Evolutionary conservation across 53 echinoderm and acorn worm species (phyloP).

Genomic region (Glandiceps talaboti): DNA sequence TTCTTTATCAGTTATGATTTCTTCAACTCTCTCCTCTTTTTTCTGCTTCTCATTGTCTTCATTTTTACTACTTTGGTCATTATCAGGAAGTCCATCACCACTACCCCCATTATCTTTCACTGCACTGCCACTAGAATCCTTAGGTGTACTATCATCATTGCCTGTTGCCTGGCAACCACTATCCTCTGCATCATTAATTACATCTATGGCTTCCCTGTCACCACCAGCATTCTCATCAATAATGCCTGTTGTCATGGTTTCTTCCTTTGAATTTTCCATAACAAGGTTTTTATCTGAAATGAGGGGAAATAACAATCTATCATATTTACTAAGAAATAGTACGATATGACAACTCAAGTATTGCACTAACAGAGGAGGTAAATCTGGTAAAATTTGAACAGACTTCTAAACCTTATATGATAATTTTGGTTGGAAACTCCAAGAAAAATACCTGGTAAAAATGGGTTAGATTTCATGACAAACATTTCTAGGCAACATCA

Average conservation of each 20-base stretch:
- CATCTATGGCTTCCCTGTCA: slow-evolving; percentile 12
- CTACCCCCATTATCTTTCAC: neutral
- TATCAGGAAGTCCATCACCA: neutral
- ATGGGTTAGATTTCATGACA: too few relatives aligned
- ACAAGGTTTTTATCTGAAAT: too few relatives aligned
- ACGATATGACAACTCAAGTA: too few relatives aligned
- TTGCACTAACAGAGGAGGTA: too few relatives aligned
- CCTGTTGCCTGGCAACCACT: too few relatives aligned
- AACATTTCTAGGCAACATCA: too few relatives aligned
- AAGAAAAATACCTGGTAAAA: too few relatives aligned
- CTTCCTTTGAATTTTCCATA: neutral
- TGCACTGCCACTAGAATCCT: neutral
- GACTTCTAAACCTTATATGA: too few relatives aligned
- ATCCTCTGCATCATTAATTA: neutral
- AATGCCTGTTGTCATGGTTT: neutral
- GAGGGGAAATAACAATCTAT: too few relatives aligned
- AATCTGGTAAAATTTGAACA: too few relatives aligned
- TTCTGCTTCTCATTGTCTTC: neutral
- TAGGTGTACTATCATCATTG: slow-evolving; percentile 3
- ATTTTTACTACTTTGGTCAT: neutral
- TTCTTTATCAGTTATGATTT: neutral
- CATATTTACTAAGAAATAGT: too few relatives aligned
- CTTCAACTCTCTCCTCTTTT: slow-evolving; percentile 6
- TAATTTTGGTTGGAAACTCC: too few relatives aligned
- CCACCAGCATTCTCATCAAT: neutral